These are phyloP conservation scores for Lochmaea capreae DNA, from an alignment of 2,888 invertebrate species.

Conservation along the genomic window DNA sequence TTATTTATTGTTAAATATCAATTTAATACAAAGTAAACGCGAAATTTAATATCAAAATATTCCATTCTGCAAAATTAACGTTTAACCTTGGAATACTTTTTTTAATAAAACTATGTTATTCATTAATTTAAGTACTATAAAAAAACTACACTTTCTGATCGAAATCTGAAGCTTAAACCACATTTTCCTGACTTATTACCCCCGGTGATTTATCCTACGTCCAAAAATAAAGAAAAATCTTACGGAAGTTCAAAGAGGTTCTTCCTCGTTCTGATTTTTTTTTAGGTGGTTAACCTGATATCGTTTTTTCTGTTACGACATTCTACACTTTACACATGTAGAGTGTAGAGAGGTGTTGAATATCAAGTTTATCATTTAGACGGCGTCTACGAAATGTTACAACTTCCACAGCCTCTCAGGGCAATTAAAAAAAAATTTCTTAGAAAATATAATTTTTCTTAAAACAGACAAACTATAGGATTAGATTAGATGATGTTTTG, in stretches of 20 bases:
- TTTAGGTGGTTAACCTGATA: conserved; percentile 37
- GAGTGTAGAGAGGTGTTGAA: conserved; percentile 46
- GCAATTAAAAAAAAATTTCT: conserved; percentile 35
- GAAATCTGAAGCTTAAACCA: neutral
- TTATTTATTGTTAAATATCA: conserved; percentile 1
- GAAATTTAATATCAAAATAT: conserved; percentile 1
- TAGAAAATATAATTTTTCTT: conserved; percentile 34
- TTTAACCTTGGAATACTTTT: too few relatives aligned
- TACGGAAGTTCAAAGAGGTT: conserved; percentile 23
- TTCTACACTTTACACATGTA: conserved; percentile 47
- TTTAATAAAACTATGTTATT: too few relatives aligned
- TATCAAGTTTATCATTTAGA: conserved; percentile 37
- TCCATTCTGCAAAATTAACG: neutral
- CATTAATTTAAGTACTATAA: too few relatives aligned
- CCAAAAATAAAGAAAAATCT: conserved; percentile 26
- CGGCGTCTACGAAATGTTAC: conserved; percentile 43
- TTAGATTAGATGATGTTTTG: neutral
- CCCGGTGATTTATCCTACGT: conserved; percentile 21
- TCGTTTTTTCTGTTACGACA: conserved; percentile 35
- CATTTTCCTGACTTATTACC: neutral
- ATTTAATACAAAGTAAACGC: neutral
- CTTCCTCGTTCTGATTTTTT: conserved; percentile 25
- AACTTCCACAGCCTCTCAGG: conserved; percentile 25
- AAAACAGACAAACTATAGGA: conserved; percentile 23
- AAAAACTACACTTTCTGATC: too few relatives aligned